phyloP scores from a whole-genome alignment of 2,113 vertebrate species.

The Polypterus bichir region DNA sequence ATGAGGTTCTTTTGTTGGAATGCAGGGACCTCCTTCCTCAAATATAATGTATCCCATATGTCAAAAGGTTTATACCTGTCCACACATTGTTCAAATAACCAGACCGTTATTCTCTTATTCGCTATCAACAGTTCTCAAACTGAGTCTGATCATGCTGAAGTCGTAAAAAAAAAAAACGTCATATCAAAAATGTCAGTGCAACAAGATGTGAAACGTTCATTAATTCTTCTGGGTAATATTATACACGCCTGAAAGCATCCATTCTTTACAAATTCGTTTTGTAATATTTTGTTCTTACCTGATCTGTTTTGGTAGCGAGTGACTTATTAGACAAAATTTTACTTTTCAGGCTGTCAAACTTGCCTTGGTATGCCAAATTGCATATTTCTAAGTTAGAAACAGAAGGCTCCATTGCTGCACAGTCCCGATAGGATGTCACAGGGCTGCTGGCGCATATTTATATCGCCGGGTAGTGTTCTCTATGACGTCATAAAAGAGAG shows the following conservation, averaged over 20 bases:
- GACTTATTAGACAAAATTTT: constrained; percentile 59
- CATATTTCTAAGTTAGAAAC: constrained; percentile 79
- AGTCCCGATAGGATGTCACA: not conserved
- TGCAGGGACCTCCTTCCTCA: no score
- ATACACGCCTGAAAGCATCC: not conserved
- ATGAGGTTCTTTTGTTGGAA: no score
- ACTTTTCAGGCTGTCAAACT: constrained; percentile 63
- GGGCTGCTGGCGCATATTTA: no score
- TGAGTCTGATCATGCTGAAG: no score
- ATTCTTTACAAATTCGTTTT: not conserved
- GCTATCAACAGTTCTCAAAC: no score
- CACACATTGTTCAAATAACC: no score
- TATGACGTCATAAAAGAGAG: no score
- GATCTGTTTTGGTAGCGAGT: constrained; percentile 67
- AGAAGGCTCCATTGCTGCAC: constrained; percentile 47
- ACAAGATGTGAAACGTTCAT: not conserved
- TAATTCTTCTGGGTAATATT: not conserved
- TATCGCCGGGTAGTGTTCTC: no score
- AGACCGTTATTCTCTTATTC: no score
- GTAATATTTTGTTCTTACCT: constrained; percentile 48
- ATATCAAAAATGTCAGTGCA: not conserved
- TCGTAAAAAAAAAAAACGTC: constrained; percentile 17
- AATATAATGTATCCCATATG: no score
- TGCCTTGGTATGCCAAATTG: constrained; percentile 71
- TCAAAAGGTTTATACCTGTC: no score